Evolutionary conservation across 2,113 vertebrate species (phyloP).

Genomic region (Ahaetulla prasina): DNA sequence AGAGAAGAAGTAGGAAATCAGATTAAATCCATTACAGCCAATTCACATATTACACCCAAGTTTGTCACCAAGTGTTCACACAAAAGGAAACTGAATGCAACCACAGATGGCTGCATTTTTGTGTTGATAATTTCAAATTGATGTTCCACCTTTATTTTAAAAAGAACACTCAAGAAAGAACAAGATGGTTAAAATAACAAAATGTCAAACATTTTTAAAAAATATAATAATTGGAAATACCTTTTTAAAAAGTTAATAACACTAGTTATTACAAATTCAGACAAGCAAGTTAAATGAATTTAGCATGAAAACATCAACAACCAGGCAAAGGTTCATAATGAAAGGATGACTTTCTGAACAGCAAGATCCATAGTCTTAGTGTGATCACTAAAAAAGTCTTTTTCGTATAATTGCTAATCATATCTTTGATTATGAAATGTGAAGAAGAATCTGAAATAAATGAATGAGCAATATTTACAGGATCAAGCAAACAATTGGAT

Average conservation of each 20-base stretch:
- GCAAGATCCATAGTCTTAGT: background rate
- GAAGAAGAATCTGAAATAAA: background rate
- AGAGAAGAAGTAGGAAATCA: background rate
- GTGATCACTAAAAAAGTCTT: background rate
- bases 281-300: background rate
- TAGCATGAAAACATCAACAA: background rate
- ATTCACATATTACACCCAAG: background rate
- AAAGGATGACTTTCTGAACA: background rate
- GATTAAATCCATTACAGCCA: background rate
- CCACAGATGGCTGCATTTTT: background rate
- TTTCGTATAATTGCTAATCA: background rate
- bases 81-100: background rate
- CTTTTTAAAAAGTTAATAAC: background rate
- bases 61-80: background rate
- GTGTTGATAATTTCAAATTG: background rate
- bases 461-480: background rate
- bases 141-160: background rate
- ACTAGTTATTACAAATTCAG: background rate
- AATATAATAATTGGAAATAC: background rate
- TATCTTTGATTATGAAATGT: background rate
- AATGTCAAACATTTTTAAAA: background rate
- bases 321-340: background rate
- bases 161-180: background rate
- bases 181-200: background rate
- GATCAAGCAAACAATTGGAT: background rate